Base-by-base conservation (phyloP, 2,113 vertebrate genomes). In the Pimephales promelas region DNA sequence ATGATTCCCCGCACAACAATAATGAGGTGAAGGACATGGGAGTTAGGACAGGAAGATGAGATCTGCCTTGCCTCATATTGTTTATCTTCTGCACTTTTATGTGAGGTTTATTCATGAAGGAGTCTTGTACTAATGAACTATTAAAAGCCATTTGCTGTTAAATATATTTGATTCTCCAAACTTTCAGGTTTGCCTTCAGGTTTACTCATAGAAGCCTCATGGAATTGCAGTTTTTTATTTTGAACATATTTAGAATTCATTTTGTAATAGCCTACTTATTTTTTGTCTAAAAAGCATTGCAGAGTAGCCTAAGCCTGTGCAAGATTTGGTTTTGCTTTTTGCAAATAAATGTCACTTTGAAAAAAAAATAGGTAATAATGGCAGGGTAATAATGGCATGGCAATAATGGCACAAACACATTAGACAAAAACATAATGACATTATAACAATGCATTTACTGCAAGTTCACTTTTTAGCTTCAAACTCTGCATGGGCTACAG, bases 91-190 rank as follows among this genome's bases (percentile, higher is more conserved):
- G 56, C 56, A 78, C 56, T 79, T 79, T 64, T 79, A 34, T 47
- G 40, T 49, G 59, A 79, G 24, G 43, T 49, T 62, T 62, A 66
- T 66, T 79, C 77, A 31, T 66, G 22, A 62, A 49, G 16, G 14
- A 26, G 71, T 72, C 24, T 10, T 64, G 5, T 64, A 49, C 10
- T 79, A 79, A 73, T 73, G 43, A 47, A 59, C 13, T 24, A 49
- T 74, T 31, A 66, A 79, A 79, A 79, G 77, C 77, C 43, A 79
- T 64, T 24, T 61, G 13, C 31, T 26, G 75, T 66, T 64, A 79
- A 61, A 61, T 22, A 26, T 49, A 64, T 79, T 49, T 49, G 16
- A 64, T 64, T 43, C 9, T 62, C 16, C 14, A 79, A 62, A 45
- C 40, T 3, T 34, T 57, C 64, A 40, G 31, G 64, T 66, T 66